Percentiles rank a stretch among this genome's conserved stretches.
Conservation (phyloP, 2,888 invertebrate genomes). For the Chrysodeixis includens region DNA sequence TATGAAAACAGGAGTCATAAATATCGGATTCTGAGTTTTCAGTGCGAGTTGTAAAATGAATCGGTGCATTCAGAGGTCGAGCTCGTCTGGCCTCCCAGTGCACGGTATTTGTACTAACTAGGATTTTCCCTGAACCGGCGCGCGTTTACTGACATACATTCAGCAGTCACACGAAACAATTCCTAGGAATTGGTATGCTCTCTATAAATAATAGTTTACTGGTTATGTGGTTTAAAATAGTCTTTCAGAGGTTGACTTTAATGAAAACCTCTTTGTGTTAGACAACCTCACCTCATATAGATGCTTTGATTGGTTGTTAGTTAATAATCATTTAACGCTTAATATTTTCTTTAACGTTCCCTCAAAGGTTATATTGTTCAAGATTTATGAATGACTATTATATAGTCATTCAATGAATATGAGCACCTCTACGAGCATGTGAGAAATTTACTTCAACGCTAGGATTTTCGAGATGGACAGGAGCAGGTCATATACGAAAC, state of each 20-base stretch:
- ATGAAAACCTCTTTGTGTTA: neutral
- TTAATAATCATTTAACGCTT: no score
- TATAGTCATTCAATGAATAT: no score
- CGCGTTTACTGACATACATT: constrained; percentile 4
- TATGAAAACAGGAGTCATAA: neutral
- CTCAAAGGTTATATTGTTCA: no score
- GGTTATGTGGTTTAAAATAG: neutral
- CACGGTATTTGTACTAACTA: constrained; percentile 1
- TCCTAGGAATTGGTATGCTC: neutral
- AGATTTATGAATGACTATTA: no score
- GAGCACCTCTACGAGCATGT: no score
- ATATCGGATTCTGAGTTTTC: neutral
- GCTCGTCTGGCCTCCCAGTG: neutral
- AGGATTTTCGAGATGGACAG: neutral
- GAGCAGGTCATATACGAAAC: neutral
- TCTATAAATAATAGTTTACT: neutral
- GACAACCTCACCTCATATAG: neutral
- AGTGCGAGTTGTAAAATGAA: no score
- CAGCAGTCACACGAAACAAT: constrained; percentile 2
- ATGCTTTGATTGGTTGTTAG: no score
- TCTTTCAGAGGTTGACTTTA: neutral
- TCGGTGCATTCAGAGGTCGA: neutral
- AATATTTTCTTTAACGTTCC: no score
- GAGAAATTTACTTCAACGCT: neutral
- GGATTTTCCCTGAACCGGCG: constrained; percentile 1